These are phyloP conservation scores for Oreotrochilus melanogaster DNA, from an alignment of 2,113 vertebrate genomes.

Conservation along the genomic window DNA sequence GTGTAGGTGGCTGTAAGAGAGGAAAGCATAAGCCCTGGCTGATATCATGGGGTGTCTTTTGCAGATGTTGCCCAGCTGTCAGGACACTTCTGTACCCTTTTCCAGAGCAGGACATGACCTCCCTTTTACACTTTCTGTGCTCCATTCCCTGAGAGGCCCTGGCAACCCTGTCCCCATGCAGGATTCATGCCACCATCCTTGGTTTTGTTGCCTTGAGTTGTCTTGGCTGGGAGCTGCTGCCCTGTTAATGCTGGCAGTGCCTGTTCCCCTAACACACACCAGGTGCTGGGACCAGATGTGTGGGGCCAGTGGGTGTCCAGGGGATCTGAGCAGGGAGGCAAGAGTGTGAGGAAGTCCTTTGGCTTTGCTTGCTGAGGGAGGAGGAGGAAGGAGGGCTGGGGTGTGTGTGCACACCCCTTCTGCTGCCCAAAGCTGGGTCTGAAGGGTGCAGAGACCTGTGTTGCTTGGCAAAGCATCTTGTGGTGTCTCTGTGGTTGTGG, in stretches of 20 bases:
- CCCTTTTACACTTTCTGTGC: neutral
- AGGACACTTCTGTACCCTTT: neutral
- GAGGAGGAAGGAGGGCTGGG: neutral
- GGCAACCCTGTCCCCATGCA: neutral
- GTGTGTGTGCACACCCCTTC: neutral
- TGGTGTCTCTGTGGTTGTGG: neutral
- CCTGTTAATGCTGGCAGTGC: neutral
- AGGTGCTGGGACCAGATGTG: neutral
- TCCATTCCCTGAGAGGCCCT: neutral
- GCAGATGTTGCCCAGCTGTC: neutral
- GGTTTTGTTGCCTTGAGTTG: neutral
- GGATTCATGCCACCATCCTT: neutral
- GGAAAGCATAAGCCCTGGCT: neutral
- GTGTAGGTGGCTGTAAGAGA: constrained; percentile 81
- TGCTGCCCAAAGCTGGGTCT: neutral
- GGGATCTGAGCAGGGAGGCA: neutral
- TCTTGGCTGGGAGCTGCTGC: neutral
- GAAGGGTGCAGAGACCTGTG: neutral
- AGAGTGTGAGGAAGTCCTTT: constrained; percentile 41
- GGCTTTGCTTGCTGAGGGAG: neutral
- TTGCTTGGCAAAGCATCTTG: neutral
- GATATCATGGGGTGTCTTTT: neutral
- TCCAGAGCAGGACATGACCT: neutral
- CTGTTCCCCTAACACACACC: neutral
- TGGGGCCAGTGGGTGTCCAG: neutral